Evolutionary conservation across 2,113 vertebrate species (phyloP).

Genomic region (Trichomycterus rosablanca): DNA sequence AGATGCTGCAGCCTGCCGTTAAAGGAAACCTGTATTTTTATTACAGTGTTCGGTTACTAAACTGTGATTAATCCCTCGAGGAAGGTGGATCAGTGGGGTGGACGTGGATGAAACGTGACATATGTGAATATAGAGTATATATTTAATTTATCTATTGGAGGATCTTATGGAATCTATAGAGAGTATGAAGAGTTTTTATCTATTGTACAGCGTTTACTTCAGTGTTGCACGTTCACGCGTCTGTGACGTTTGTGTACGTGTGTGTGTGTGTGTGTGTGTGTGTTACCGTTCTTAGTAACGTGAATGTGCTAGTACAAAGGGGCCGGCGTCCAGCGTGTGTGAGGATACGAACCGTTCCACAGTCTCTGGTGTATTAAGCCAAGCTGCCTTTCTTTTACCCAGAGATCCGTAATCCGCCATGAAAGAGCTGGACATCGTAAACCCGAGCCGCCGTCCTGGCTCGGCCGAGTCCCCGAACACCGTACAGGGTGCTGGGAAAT

Average conservation of each 20-base stretch:
- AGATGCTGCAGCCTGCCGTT: slow-evolving; percentile 59
- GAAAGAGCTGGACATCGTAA: too few species aligned
- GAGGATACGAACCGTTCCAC: slow-evolving; percentile 64
- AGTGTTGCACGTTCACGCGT: slow-evolving; percentile 66
- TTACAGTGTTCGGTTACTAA: slow-evolving; percentile 66
- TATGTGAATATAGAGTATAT: too few species aligned
- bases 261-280: slow-evolving; percentile 52
- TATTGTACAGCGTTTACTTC: slow-evolving; percentile 58
- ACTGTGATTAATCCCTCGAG: slow-evolving; percentile 78
- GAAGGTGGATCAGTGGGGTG: too few species aligned
- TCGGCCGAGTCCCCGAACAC: too few species aligned
- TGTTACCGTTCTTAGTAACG: slow-evolving; percentile 12
- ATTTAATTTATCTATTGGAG: too few species aligned
- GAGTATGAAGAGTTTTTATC: slow-evolving; percentile 59
- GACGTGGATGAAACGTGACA: too few species aligned
- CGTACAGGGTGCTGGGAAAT: too few species aligned
- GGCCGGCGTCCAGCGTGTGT: slow-evolving; percentile 18
- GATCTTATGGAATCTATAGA: slow-evolving; percentile 13
- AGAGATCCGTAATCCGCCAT: slow-evolving; percentile 30
- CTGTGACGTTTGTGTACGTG: slow-evolving; percentile 71
- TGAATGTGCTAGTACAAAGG: slow-evolving; percentile 17
- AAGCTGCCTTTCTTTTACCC: slow-evolving; percentile 66
- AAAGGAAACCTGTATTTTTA: slow-evolving; percentile 58
- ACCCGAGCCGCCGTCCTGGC: slow-evolving; percentile 7
- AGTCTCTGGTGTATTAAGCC: slow-evolving; percentile 45